Evolutionary conservation across 1,140 invertebrate species (phyloP).

Genomic region (Kradibia gibbosae): DNA sequence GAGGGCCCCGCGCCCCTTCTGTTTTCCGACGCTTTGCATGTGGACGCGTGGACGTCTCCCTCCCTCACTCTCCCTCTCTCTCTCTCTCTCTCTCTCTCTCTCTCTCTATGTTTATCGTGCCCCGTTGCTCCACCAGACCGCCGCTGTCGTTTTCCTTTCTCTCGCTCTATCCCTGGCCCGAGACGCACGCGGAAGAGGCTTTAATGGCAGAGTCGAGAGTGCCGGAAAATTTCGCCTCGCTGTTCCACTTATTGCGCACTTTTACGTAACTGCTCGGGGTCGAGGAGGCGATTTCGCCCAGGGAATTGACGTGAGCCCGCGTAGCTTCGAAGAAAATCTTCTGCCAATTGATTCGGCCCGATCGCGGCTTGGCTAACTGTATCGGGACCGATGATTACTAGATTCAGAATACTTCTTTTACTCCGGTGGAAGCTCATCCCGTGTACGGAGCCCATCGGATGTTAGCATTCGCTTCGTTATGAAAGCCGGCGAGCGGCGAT

Average conservation of each 20-base stretch:
- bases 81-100: not conserved
- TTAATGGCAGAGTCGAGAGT: not conserved
- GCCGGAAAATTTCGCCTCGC: conserved; percentile 2
- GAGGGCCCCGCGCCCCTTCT: not conserved
- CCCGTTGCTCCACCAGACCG: not conserved
- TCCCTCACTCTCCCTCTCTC: not conserved
- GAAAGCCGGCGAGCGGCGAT: not conserved
- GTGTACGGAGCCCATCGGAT: not conserved
- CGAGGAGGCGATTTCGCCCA: not conserved
- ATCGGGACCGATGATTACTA: not conserved
- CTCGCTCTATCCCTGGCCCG: no score
- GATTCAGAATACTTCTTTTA: no score
- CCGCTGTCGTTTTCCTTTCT: conserved; percentile 2
- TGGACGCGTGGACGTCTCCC: not conserved
- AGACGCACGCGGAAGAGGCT: not conserved
- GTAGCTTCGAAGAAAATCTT: not conserved
- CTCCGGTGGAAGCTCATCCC: no score
- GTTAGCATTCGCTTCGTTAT: not conserved
- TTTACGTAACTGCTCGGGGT: not conserved
- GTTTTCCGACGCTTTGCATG: not conserved
- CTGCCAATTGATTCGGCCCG: not conserved
- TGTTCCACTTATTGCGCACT: not conserved
- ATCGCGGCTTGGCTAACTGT: not conserved
- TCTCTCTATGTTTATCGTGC: no score
- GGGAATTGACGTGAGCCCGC: not conserved